These are phyloP conservation scores for Drosophila robusta DNA, from an alignment of 2,888 invertebrate species.

Conservation along the genomic window DNA sequence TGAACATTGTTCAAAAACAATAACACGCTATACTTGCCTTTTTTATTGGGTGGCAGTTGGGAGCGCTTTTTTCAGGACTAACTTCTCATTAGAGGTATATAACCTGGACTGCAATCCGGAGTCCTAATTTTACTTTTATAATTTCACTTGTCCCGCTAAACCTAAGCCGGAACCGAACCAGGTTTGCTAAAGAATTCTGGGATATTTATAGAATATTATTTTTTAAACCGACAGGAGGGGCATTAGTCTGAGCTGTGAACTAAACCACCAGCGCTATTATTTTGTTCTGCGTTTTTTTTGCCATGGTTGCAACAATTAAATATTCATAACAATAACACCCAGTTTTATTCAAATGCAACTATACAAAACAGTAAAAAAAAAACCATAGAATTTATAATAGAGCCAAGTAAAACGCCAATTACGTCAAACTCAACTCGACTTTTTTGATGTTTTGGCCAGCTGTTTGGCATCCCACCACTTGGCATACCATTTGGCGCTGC, in stretches of 20 bases:
- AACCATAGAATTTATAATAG: constrained; percentile 17
- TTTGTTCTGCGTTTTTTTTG: too few species aligned
- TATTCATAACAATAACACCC: constrained; percentile 28
- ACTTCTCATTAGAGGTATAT: too few species aligned
- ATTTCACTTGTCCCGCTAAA: too few species aligned
- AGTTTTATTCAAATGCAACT: constrained; percentile 31
- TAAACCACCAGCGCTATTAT: too few species aligned
- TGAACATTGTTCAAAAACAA: constrained; percentile 83
- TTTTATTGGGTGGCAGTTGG: background rate
- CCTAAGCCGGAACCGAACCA: too few species aligned
- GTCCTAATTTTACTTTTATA: too few species aligned
- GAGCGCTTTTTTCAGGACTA: background rate
- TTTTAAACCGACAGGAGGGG: too few species aligned
- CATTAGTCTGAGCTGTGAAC: too few species aligned
- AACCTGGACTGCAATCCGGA: too few species aligned
- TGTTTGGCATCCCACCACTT: constrained; percentile 80
- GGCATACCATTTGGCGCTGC: constrained; percentile 84
- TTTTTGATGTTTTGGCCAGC: constrained; percentile 44
- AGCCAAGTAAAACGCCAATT: constrained; percentile 3
- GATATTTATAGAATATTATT: too few species aligned
- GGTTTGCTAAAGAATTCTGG: too few species aligned
- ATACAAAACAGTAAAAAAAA: constrained; percentile 24
- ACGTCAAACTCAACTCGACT: constrained; percentile 41
- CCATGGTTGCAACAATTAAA: too few species aligned
- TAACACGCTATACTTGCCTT: constrained; percentile 12